These are phyloP conservation scores for Drosophila malerkotliana DNA, from an alignment of 1,140 invertebrate species.

Conservation along the genomic window DNA sequence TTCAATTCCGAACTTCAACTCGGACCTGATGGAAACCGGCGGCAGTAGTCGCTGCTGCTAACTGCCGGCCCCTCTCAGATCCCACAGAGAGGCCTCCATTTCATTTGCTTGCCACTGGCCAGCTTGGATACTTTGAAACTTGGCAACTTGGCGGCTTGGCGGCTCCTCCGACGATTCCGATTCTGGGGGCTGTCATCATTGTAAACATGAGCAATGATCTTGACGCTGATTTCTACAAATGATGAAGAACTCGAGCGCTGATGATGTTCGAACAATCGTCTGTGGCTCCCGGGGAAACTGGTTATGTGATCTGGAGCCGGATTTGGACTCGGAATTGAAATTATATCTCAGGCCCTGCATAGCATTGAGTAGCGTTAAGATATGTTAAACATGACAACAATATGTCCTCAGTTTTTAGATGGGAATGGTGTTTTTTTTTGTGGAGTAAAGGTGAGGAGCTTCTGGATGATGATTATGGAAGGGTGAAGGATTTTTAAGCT, in stretches of 20 bases:
- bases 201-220: constrained; percentile 84
- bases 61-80: constrained; percentile 12
- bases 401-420: constrained; percentile 67
- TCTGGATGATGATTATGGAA: neutral
- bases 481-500: neutral
- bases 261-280: constrained; percentile 62
- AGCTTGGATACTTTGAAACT: neutral
- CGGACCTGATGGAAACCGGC: constrained; percentile 39
- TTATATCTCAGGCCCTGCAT: constrained; percentile 48
- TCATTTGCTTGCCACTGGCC: constrained; percentile 16
- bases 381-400: constrained; percentile 83
- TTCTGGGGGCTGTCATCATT: constrained; percentile 76
- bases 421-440: neutral
- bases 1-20: constrained; percentile 52
- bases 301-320: constrained; percentile 31
- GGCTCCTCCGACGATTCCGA: constrained; percentile 19
- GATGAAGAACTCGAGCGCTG: constrained; percentile 80
- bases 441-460: neutral
- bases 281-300: constrained; percentile 23
- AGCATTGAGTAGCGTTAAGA: constrained; percentile 77
- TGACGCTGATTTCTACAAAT: constrained; percentile 84
- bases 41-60: constrained; percentile 24
- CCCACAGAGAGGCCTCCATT: constrained; percentile 22
- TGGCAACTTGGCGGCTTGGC: neutral
- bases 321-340: constrained; percentile 25